A percentile compares a stretch with the other conserved stretches of the same genome.
Conservation (phyloP, 2,888 invertebrate genomes). For the Atrina japonica region DNA sequence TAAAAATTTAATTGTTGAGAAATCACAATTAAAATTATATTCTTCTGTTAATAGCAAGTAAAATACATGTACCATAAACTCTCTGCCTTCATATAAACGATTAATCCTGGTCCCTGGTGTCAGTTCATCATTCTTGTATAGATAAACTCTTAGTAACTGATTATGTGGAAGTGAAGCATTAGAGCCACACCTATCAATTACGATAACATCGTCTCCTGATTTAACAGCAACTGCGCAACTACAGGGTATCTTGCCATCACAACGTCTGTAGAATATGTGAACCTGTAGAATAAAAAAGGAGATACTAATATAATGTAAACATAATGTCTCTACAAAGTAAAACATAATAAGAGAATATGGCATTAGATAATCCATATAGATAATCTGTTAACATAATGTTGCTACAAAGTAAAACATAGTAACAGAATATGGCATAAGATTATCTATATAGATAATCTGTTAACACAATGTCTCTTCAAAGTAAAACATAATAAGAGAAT, state of each 20-base stretch:
- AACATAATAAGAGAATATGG: too few species aligned
- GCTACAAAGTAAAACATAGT: too few species aligned
- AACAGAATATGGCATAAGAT: too few species aligned
- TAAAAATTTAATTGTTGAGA: too few species aligned
- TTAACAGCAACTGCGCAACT: slow-evolving; percentile 63
- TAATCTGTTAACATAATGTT: too few species aligned
- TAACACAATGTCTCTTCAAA: too few species aligned
- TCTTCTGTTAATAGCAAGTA: background rate
- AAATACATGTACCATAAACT: slow-evolving; percentile 22
- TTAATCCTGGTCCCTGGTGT: slow-evolving; percentile 56
- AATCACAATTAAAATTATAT: too few species aligned
- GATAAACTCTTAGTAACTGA: slow-evolving; percentile 57
- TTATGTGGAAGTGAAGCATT: slow-evolving; percentile 29
- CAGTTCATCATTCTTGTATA: slow-evolving; percentile 62
- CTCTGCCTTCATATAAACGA: slow-evolving; percentile 21
- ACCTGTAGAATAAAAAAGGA: slow-evolving; percentile 50
- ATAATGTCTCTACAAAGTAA: too few species aligned
- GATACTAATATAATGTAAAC: too few species aligned
- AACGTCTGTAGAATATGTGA: slow-evolving; percentile 46
- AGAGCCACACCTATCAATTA: slow-evolving; percentile 58
- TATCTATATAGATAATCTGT: too few species aligned
- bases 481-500: too few species aligned
- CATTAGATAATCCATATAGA: too few species aligned
- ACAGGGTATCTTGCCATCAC: slow-evolving; percentile 51
- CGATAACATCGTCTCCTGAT: slow-evolving; percentile 65